phyloP scores from a whole-genome alignment of 2,113 vertebrate genomes.

The Proteles cristata region DNA sequence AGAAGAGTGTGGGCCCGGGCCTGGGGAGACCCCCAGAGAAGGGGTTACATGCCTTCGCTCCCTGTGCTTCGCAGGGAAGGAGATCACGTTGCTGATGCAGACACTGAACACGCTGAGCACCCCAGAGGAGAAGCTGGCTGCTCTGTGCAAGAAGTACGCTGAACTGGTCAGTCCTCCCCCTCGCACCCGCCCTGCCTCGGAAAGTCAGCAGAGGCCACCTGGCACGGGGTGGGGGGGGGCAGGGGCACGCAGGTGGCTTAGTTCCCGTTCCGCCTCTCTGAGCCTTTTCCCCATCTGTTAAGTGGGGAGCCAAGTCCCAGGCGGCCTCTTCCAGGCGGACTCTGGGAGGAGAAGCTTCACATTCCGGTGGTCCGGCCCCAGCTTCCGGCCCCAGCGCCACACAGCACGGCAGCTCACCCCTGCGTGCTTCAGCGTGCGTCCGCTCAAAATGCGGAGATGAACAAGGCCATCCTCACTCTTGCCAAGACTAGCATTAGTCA shows the following conservation, averaged over 20 bases:
- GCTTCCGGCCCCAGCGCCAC: not conserved
- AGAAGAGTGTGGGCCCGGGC: not conserved
- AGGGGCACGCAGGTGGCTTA: not conserved
- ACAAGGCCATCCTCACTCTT: not conserved
- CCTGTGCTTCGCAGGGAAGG: constrained; percentile 90
- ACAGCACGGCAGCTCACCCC: not conserved
- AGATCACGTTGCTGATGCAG: constrained; percentile 99
- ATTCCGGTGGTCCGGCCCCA: not conserved
- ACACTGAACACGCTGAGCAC: constrained; percentile 98
- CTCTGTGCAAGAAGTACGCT: constrained; percentile 99
- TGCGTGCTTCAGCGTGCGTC: not conserved
- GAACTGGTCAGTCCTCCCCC: constrained; percentile 92
- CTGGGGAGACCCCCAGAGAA: not conserved
- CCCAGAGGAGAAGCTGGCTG: constrained; percentile 96
- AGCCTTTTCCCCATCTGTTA: not conserved
- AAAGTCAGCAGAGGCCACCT: not conserved
- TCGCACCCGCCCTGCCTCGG: not conserved
- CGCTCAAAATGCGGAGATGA: not conserved
- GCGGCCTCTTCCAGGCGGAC: not conserved
- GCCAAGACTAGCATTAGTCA: not conserved
- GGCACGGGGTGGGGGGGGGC: not conserved
- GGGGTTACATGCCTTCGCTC: not conserved
- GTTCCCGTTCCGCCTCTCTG: not conserved
- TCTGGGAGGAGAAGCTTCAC: not conserved
- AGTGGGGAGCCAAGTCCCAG: not conserved